A percentile compares a stretch with the other conserved stretches of the same genome.
These are phyloP conservation scores for Carlito syrichta DNA, from an alignment of 2,113 vertebrate species.

Conservation along the genomic window DNA sequence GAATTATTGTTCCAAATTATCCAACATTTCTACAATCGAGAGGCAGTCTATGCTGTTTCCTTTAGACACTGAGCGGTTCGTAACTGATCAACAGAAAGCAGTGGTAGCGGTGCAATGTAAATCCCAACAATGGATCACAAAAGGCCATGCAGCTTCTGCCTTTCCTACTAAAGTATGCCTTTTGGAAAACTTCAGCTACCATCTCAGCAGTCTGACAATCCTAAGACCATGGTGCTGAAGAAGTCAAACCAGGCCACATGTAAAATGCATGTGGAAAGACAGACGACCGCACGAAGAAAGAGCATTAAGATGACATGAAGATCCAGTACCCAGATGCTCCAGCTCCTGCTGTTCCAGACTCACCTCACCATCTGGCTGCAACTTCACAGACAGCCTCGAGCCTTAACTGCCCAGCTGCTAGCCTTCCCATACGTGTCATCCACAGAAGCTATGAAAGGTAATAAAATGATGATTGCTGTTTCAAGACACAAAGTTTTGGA, in stretches of 20 bases:
- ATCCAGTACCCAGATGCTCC: not conserved
- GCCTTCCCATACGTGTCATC: not conserved
- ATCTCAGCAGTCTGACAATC: not conserved
- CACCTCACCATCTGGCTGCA: not conserved
- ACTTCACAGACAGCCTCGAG: not conserved
- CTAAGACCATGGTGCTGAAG: not conserved
- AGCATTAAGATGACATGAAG: not conserved
- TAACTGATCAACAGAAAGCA: not conserved
- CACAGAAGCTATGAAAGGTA: not conserved
- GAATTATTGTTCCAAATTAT: not conserved
- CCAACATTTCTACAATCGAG: not conserved
- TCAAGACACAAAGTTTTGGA: not conserved
- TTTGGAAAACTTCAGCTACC: not conserved
- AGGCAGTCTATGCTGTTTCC: not conserved
- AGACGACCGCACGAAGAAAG: not conserved
- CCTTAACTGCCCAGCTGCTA: not conserved
- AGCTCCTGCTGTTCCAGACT: not conserved
- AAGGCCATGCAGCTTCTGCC: not conserved
- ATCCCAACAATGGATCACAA: not conserved
- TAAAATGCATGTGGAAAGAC: not conserved
- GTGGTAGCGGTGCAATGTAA: not conserved
- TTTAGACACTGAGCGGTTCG: not conserved
- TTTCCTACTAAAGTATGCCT: not conserved
- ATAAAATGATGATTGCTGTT: not conserved
- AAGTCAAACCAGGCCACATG: not conserved